Evolutionary conservation across 1,140 invertebrate species (phyloP), one percentile per base, ranked within the genome.

Genomic region (Drosophila setifemur): DNA sequence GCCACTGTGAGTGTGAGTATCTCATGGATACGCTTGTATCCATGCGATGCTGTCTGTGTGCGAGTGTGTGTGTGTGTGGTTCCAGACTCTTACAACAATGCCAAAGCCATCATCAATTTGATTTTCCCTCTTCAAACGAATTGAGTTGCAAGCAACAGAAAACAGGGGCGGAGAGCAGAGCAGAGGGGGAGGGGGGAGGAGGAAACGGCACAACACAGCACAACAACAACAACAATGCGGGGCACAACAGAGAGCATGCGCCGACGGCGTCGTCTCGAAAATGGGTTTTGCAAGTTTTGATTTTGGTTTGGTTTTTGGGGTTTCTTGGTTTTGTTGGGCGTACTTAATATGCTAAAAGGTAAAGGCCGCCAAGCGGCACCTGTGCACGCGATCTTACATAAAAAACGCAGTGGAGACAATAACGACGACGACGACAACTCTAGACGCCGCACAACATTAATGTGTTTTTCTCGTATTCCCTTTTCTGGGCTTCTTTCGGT

Each of bases 361-460:
- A n/a, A n/a, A n/a, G n/a, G n/a, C n/a, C 21, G 64, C 37, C 26
- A 55, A 47, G 73, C 11, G 31, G 33, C 75, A 81, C 70, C 75
- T 79, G 71, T 79, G 63, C 66, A 81, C 57, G 64, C 53, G 71
- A 81, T 40, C 43, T 49, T 66, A 31, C 61, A 49, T 63, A 45
- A 12, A 45, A 64, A 49, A 23, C n/a, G n/a, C n/a, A n/a, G n/a
- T n/a, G n/a, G n/a, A n/a, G n/a, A n/a, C n/a, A n/a, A n/a, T n/a
- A 12, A 63, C 45, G 44, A n/a, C 28, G 42, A 11, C 33, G 21
- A 45, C 18, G 23, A 37, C 25, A 47, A 29, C 29, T 39, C 40
- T 47, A 63, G 23, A 12, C 31, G 42, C 42, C 40, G 21, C 18
- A 23, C 40, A 43, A 19, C 40, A 43, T 43, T 43, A 43, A 43